Conservation (phyloP, 2,888 invertebrate genomes). For the Acanthococcus lagerstroemiae region DNA sequence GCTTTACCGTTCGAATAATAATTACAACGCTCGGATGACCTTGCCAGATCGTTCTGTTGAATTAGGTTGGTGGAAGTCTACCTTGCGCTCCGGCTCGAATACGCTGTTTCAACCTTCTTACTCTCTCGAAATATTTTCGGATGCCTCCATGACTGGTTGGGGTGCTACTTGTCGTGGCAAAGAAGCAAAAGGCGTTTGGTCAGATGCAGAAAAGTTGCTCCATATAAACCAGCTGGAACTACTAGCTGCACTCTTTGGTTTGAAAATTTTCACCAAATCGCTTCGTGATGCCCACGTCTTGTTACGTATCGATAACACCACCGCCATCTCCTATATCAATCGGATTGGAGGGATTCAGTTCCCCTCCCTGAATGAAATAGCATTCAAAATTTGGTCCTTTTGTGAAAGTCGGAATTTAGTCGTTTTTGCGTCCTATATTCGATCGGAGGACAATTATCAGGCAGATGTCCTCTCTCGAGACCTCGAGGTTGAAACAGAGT, state of each 20-base stretch:
- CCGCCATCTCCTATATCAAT: neutral
- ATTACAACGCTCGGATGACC: neutral
- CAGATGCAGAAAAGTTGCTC: neutral
- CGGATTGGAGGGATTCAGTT: neutral
- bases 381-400: neutral
- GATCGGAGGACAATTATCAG: neutral
- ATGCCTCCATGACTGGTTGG: neutral
- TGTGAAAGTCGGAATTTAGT: neutral
- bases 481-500: neutral
- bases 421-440: neutral
- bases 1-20: neutral
- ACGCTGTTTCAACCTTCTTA: neutral
- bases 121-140: neutral
- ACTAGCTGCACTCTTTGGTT: neutral
- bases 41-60: neutral
- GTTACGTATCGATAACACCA: neutral
- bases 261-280: neutral
- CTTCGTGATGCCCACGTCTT: neutral
- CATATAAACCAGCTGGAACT: neutral
- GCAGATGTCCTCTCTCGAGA: neutral
- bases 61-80: neutral
- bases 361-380: neutral
- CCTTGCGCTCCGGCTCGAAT: neutral
- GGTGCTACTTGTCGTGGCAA: neutral
- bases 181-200: neutral